Conservation (phyloP, 2,797 vertebrate species). For the Sebastiscus tertius region DNA sequence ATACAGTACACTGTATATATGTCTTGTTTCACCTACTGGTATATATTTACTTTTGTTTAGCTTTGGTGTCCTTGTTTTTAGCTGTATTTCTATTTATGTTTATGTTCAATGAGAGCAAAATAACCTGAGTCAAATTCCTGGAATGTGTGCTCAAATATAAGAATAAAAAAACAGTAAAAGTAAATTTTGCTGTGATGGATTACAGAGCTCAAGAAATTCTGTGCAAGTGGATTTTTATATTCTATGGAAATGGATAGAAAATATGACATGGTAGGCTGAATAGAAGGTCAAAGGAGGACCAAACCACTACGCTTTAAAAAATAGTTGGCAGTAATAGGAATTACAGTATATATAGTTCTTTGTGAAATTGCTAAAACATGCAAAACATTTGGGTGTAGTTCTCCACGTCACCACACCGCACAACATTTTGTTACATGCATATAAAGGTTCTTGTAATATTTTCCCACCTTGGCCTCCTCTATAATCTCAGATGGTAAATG, state of each 20-base stretch:
- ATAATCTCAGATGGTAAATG: conserved; percentile 43
- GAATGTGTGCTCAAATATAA: too few relatives aligned
- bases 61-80: too few relatives aligned
- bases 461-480: conserved; percentile 63
- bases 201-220: neutral
- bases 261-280: neutral
- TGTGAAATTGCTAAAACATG: neutral
- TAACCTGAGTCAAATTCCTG: too few relatives aligned
- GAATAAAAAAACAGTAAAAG: neutral
- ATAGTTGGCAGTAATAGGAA: neutral
- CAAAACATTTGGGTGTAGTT: neutral
- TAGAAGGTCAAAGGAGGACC: neutral
- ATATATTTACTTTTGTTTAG: too few relatives aligned
- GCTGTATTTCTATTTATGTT: too few relatives aligned
- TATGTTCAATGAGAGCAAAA: too few relatives aligned
- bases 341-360: neutral
- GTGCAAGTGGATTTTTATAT: neutral
- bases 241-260: neutral
- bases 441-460: neutral
- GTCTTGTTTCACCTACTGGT: too few relatives aligned
- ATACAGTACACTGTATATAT: too few relatives aligned
- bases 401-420: too few relatives aligned
- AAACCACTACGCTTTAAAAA: neutral
- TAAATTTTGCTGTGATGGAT: neutral
- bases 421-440: neutral